Base-by-base conservation (phyloP, 2,797 vertebrate species). In the Cynodonichthys magdalenae region DNA sequence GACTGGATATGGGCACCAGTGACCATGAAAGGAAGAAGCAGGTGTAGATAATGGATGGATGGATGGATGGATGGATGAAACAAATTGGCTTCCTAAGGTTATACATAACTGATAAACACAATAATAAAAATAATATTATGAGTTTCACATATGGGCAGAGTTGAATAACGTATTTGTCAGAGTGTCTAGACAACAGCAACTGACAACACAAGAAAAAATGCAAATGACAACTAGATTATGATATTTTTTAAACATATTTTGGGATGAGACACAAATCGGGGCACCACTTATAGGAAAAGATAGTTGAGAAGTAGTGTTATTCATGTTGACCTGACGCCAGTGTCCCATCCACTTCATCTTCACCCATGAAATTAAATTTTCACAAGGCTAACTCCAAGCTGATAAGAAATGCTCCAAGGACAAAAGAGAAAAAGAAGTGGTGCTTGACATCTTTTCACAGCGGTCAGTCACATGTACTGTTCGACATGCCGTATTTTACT, bases 311-410 rank as follows among this genome's bases (percentile, higher is more conserved):
- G 64, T 69, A 52, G 63, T 57, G 50, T 60, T 59, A 61, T 77
- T 81, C 44, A 81, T 34, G 85, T 85, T 78, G 81, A 85, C 68
- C 29, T 57, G 74, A 76, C 75, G 75, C 66, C 69, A 80, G 63
- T 67, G 62, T 82, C 53, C 47, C 77, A 81, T 82, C 79, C 72
- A 66, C 62, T 74, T 79, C 66, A 82, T 71, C 54, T 48, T 71
- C 77, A 82, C 31, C 74, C 85, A 83, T 87, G 86, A 91, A 89
- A 87, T 87, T 87, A 79, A 8, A 82, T 87, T 88, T 82, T 87
- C 86, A 87, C 71, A 60, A 86, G 74, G 79, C 66, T 62, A 75
- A 58, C 59, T 84, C 63, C 52, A 79, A 70, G 55, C 66, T 84
- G 70, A 81, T 80, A 58, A 59, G 69, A 84, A 87, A 63, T 36